phyloP scores from a whole-genome alignment of 2,797 vertebrate species.

The Tragelaphus oryx region DNA sequence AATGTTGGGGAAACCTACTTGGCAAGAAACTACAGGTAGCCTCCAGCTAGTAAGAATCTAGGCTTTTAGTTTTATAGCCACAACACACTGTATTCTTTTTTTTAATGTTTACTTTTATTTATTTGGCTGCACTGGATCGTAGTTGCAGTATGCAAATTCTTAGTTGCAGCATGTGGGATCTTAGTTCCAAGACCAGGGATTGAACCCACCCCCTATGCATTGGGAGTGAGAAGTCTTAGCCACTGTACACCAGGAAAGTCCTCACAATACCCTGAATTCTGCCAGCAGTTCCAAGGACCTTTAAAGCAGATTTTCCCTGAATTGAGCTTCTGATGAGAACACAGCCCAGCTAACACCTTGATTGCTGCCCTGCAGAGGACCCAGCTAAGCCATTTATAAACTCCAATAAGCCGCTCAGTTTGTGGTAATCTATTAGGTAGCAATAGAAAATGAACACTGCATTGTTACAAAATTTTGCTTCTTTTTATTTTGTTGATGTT shows the following conservation, averaged over 20 bases:
- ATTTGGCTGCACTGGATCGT: not conserved
- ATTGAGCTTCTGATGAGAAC: not conserved
- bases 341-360: not conserved
- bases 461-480: not conserved
- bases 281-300: not conserved
- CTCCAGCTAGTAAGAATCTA: not conserved
- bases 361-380: not conserved
- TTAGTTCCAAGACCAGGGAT: not conserved
- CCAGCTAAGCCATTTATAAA: not conserved
- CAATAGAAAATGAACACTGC: not conserved
- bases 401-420: not conserved
- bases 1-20: not conserved
- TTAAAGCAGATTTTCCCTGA: not conserved
- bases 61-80: not conserved
- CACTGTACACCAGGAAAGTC: not conserved
- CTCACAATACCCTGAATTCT: not conserved
- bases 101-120: not conserved
- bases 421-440: not conserved
- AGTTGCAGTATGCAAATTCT: not conserved
- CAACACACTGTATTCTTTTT: not conserved
- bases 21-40: not conserved
- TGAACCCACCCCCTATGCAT: not conserved
- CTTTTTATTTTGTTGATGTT: constrained; percentile 6
- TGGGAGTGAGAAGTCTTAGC: not conserved
- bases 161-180: not conserved